phyloP scores from a whole-genome alignment of 2,888 invertebrate genomes.

The Dryobotodes eremita region DNA sequence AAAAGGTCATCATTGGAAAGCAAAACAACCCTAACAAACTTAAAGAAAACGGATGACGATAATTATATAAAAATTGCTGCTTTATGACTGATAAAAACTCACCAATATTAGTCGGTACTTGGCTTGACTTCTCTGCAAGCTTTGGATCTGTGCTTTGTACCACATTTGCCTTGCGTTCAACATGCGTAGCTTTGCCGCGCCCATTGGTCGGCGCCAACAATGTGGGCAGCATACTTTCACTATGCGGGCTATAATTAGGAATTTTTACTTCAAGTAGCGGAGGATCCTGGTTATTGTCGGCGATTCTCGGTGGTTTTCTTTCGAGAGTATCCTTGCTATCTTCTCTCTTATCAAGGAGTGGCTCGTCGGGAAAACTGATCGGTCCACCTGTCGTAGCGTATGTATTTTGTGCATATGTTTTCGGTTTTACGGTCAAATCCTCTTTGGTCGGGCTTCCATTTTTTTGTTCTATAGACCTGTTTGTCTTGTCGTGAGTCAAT shows the following conservation, averaged over 20 bases:
- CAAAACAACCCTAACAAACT: background rate
- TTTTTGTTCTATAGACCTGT: slow-evolving; percentile 9
- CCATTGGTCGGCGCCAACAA: background rate
- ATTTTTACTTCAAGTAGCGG: background rate
- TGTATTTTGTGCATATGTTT: background rate
- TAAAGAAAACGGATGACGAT: background rate
- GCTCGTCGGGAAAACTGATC: background rate
- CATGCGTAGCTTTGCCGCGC: background rate
- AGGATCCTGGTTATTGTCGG: background rate
- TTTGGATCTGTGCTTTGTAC: background rate
- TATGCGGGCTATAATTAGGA: background rate
- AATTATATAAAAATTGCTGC: background rate
- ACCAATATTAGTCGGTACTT: slow-evolving; percentile 2
- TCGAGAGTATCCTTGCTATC: background rate
- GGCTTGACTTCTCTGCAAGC: background rate
- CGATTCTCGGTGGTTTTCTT: background rate
- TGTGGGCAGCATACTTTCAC: slow-evolving; percentile 1
- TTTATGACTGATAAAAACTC: slow-evolving; percentile 1
- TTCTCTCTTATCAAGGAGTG: slow-evolving; percentile 3
- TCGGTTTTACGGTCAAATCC: background rate
- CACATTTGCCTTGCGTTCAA: slow-evolving; percentile 7
- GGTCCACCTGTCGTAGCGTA: background rate
- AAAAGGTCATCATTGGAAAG: background rate
- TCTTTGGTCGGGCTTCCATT: background rate
- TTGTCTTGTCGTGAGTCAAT: slow-evolving; percentile 1